Evolutionary conservation across 1,140 invertebrate genomes (phyloP).

Genomic region (Trichoplusia ni): DNA sequence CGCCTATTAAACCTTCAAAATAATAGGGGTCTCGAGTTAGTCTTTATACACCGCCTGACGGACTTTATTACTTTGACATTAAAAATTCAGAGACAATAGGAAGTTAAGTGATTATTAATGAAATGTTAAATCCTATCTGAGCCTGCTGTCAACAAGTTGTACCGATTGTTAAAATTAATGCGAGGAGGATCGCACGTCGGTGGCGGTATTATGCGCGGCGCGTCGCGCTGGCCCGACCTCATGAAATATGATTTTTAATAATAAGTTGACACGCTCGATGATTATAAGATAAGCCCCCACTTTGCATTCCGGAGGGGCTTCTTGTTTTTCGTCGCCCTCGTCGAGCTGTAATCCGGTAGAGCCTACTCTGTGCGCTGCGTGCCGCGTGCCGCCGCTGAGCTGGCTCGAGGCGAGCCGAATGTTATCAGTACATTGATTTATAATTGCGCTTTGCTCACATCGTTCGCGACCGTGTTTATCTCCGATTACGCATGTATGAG

Average conservation of each 20-base stretch:
- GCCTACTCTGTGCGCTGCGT: too few relatives aligned
- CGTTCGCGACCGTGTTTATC: conserved; percentile 3
- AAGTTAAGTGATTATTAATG: conserved; percentile 38
- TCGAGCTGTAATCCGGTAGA: conserved; percentile 62
- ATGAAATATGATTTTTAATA: conserved; percentile 81
- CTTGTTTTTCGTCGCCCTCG: conserved; percentile 66
- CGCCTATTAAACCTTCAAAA: conserved; percentile 42
- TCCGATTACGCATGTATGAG: not conserved
- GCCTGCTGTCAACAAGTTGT: conserved; percentile 49
- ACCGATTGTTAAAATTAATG: conserved; percentile 51
- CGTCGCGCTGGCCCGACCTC: conserved; percentile 47
- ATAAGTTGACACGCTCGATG: conserved; percentile 80
- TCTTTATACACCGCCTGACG: not conserved
- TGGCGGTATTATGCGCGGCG: conserved; percentile 47
- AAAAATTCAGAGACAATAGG: conserved; percentile 19
- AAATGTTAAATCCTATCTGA: conserved; percentile 36
- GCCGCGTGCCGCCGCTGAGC: conserved; percentile 20
- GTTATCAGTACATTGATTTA: conserved; percentile 22
- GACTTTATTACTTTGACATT: conserved; percentile 1
- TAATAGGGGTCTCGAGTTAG: conserved; percentile 18
- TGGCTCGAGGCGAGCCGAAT: conserved; percentile 33
- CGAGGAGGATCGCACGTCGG: conserved; percentile 30
- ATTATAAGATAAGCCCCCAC: conserved; percentile 80
- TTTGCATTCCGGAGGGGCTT: conserved; percentile 76
- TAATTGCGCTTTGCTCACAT: conserved; percentile 15